phyloP scores from a whole-genome alignment of 2,888 invertebrate genomes.

The Tetranychus truncatus region DNA sequence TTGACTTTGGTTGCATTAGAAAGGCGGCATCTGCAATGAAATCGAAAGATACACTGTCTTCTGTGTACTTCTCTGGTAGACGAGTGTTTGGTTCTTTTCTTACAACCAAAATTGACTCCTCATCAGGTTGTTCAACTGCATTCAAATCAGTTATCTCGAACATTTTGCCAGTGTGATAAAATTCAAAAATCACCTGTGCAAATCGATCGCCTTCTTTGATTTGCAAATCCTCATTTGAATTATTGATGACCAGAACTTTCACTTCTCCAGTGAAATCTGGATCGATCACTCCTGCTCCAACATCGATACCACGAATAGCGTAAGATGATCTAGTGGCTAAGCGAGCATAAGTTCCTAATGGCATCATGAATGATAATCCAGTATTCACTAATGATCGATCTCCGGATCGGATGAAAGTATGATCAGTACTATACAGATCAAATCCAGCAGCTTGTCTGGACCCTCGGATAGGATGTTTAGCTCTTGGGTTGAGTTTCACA shows the following conservation, averaged over 20 bases:
- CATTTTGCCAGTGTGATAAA: too few relatives aligned
- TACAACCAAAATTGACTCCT: too few relatives aligned
- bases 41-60: too few relatives aligned
- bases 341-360: slow-evolving; percentile 76
- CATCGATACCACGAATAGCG: slow-evolving; percentile 91
- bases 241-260: slow-evolving; percentile 87
- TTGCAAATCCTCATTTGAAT: slow-evolving; percentile 56
- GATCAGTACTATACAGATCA: too few relatives aligned
- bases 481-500: too few relatives aligned
- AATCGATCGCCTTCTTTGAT: slow-evolving; percentile 75
- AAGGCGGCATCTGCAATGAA: too few relatives aligned
- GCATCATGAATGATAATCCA: slow-evolving; percentile 64
- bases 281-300: slow-evolving; percentile 89
- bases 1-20: too few relatives aligned
- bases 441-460: too few relatives aligned
- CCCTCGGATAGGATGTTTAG: too few relatives aligned
- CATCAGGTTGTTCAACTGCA: slow-evolving; percentile 50
- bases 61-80: too few relatives aligned
- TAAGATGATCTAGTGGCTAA: slow-evolving; percentile 54
- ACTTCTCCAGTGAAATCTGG: slow-evolving; percentile 84
- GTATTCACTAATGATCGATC: slow-evolving; percentile 40
- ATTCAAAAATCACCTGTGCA: slow-evolving; percentile 87
- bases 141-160: slow-evolving; percentile 55
- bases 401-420: too few relatives aligned
- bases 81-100: too few relatives aligned